Conservation (phyloP, 2,888 invertebrate genomes). For the Macroteleia sp. region DNA sequence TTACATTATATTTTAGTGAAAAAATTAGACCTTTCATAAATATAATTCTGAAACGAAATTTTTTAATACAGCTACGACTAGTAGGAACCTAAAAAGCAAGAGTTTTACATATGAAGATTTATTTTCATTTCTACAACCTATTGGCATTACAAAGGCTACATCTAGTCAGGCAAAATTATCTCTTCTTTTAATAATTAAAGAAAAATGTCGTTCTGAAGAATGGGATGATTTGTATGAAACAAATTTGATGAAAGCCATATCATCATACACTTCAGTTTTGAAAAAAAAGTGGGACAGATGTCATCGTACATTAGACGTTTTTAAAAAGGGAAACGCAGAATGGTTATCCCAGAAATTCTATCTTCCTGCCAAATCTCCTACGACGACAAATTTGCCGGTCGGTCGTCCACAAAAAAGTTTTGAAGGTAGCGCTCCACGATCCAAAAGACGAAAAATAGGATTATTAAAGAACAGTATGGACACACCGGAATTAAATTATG, state of each 20-base stretch:
- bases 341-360: not conserved
- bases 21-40: no score
- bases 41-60: no score
- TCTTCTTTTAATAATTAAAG: not conserved
- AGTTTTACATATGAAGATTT: conserved; percentile 5
- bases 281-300: conserved; percentile 5
- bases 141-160: not conserved
- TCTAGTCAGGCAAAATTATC: not conserved
- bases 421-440: not conserved
- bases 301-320: not conserved
- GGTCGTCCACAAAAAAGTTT: conserved; percentile 8
- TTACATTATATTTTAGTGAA: no score
- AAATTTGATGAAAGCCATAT: not conserved
- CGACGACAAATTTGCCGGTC: not conserved
- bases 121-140: not conserved
- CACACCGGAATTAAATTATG: conserved; percentile 6
- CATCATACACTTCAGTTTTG: conserved; percentile 1
- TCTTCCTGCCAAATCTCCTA: not conserved
- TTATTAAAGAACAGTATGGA: not conserved
- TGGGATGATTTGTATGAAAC: conserved; percentile 1
- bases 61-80: not conserved
- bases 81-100: conserved; percentile 8
- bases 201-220: not conserved
- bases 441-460: conserved; percentile 8
- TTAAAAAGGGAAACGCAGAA: not conserved